Base-by-base conservation (phyloP, 1,140 invertebrate species). In the Euglossa dilemma region DNA sequence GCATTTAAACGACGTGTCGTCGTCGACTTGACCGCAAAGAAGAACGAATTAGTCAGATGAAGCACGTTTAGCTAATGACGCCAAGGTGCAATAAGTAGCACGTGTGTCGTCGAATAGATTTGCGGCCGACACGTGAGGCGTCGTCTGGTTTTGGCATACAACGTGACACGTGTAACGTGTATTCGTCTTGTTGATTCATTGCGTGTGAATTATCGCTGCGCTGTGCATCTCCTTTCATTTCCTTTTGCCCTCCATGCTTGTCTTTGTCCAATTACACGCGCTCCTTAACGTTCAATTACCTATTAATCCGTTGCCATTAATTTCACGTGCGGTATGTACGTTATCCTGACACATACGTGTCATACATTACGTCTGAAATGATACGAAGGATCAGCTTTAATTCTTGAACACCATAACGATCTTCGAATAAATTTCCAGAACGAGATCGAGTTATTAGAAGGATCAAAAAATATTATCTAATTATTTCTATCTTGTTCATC, bases 41-140 rank as follows among this genome's bases (percentile, higher is more conserved):
- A 87, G 86, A 86, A 83, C 59, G 63, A 69, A 83, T 87, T 86
- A 87, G 63, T 64, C 66, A 59, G 56, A 73, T 79, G 74, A 77
- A 67, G 57, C 86, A 85, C 77, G 83, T 87, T 64, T 50, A 14
- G 56, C 71, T 80, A 63, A 84, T 73, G 83, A 85, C 83, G 64
- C 57, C 79, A 56, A 70, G 56, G 76, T 67, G 88, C 88, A 90
- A 92, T 91, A 92, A 92, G 90, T 91, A 90, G 86, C 91, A 91
- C 90, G 85, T 92, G 92, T 88, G 90, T 88, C 87, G 89, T 85
- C 87, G 89, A 90, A 92, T 92, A 90, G 89, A 92, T 92, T 92
- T 91, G 91, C 90, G 80, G 89, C 75, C 75, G 85, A 86, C 84
- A 85, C 91, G 87, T 90, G 89, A 91, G 89, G 86, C 87, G 87